These are phyloP conservation scores for Drosophila parabipectinata DNA, from an alignment of 1,140 invertebrate genomes.

Conservation along the genomic window DNA sequence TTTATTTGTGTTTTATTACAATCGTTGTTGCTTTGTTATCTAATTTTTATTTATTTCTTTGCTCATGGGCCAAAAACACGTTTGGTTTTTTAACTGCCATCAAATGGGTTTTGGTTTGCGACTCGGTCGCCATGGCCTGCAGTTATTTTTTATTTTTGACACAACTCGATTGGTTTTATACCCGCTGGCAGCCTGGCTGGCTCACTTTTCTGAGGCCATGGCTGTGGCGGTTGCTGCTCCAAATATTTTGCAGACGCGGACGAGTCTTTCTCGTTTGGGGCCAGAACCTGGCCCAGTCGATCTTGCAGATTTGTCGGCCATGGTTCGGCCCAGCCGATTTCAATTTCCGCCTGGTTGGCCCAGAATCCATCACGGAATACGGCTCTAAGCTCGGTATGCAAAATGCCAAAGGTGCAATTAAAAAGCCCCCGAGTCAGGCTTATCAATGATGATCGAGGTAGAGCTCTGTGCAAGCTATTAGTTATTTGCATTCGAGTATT, in stretches of 20 bases:
- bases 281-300: slow-evolving; percentile 18
- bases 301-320: slow-evolving; percentile 33
- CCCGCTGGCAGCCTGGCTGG: slow-evolving; percentile 25
- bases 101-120: slow-evolving; percentile 56
- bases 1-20: slow-evolving; percentile 66
- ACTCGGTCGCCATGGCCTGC: slow-evolving; percentile 71
- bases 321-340: slow-evolving; percentile 36
- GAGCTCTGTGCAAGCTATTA: slow-evolving; percentile 64
- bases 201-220: slow-evolving; percentile 59
- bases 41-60: slow-evolving; percentile 40
- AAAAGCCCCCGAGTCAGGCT: slow-evolving; percentile 43
- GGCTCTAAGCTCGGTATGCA: slow-evolving; percentile 25
- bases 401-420: slow-evolving; percentile 82
- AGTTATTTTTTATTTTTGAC: slow-evolving; percentile 58
- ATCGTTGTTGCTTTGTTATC: slow-evolving; percentile 28
- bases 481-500: slow-evolving; percentile 31
- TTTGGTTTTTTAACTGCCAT: slow-evolving; percentile 58
- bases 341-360: slow-evolving; percentile 48
- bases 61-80: slow-evolving; percentile 73
- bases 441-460: slow-evolving; percentile 71
- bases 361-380: slow-evolving; percentile 23
- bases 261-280: slow-evolving; percentile 70
- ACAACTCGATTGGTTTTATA: slow-evolving; percentile 55
- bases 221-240: slow-evolving; percentile 47
- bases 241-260: slow-evolving; percentile 62